Percentiles rank a stretch among this genome's conserved stretches.
Evolutionary conservation across 2,888 invertebrate species (phyloP).

Genomic region (Chesias legatella): DNA sequence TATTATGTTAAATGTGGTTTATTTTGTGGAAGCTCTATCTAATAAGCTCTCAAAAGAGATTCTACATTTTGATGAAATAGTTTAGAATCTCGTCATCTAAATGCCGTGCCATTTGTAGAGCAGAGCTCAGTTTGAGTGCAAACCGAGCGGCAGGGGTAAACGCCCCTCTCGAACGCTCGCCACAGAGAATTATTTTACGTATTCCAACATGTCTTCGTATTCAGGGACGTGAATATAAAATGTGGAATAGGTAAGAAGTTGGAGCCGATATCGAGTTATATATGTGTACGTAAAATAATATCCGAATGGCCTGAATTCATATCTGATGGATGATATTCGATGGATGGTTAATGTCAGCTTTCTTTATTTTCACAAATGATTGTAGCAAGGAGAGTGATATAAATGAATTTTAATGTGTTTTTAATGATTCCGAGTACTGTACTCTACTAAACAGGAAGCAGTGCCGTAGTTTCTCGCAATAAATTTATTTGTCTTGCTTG

Average conservation of each 20-base stretch:
- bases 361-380: slow-evolving; percentile 16
- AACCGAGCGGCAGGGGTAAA: slow-evolving; percentile 44
- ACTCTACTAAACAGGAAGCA: slow-evolving; percentile 10
- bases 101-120: slow-evolving; percentile 16
- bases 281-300: not conserved
- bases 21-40: too few species aligned
- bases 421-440: slow-evolving; percentile 16
- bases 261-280: not conserved
- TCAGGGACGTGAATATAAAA: slow-evolving; percentile 14
- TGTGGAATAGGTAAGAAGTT: slow-evolving; percentile 3
- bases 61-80: too few species aligned
- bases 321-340: slow-evolving; percentile 20
- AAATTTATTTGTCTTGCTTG: slow-evolving; percentile 8
- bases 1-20: too few species aligned
- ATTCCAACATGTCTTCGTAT: slow-evolving; percentile 42
- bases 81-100: slow-evolving; percentile 4
- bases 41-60: too few species aligned
- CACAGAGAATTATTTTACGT: slow-evolving; percentile 51
- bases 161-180: slow-evolving; percentile 40
- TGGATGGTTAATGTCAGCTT: not conserved
- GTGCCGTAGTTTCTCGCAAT: slow-evolving; percentile 8
- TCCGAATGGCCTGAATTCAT: slow-evolving; percentile 15
- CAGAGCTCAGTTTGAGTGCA: slow-evolving; percentile 40
- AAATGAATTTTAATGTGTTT: slow-evolving; percentile 20
- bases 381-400: slow-evolving; percentile 4